Base-by-base conservation (phyloP, 2,888 invertebrate genomes). In the Drosophila kambysellisi region DNA sequence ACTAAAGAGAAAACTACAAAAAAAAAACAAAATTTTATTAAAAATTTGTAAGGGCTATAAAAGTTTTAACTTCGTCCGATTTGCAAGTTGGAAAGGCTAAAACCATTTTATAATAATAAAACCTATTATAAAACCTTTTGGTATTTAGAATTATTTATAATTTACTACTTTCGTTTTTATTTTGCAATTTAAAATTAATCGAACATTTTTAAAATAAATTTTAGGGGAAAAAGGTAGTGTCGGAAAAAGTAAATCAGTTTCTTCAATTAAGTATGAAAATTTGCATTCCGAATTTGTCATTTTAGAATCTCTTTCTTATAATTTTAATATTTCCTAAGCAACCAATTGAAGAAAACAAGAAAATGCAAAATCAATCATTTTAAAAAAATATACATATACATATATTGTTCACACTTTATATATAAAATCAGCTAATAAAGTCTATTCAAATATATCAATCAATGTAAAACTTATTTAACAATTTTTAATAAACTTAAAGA, bases 201-300 rank as follows among this genome's bases (percentile, higher is more conserved):
- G 11, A 43, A 11, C 0, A n/a, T 9, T n/a, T 20, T 20, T 3
- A 12, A 46, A 46, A 46, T 46, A 25, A 4, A 46, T 20, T 20
- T 46, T 12, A 5, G 2, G 20, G 12, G 4, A 7, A 8, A 15
- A 46, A 1, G 3, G 1, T 0, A 6, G 7, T 15, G 20, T 0
- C 4, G 1, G 2, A 5, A 7, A 20, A 20, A 7, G 2, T 2
- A 15, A 15, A 46, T 46, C 4, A 25, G 3, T 15, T 8, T 2
- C 2, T 3, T 20, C 11, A 43, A 20, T 5, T 5, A 2, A 2
- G 2, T 2, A 25, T 15, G 2, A 46, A 46, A 46, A 25, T 20
- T 15, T 8, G 8, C 8, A 43, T 43, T 0, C 5, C 6, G 1
- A 46, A 46, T 4, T 46, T 15, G 25, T 2, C 25, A 25, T 25